A percentile compares a stretch with the other conserved stretches of the same genome.
Conservation (phyloP, 2,797 vertebrate species). For the Hippoglossus hippoglossus region DNA sequence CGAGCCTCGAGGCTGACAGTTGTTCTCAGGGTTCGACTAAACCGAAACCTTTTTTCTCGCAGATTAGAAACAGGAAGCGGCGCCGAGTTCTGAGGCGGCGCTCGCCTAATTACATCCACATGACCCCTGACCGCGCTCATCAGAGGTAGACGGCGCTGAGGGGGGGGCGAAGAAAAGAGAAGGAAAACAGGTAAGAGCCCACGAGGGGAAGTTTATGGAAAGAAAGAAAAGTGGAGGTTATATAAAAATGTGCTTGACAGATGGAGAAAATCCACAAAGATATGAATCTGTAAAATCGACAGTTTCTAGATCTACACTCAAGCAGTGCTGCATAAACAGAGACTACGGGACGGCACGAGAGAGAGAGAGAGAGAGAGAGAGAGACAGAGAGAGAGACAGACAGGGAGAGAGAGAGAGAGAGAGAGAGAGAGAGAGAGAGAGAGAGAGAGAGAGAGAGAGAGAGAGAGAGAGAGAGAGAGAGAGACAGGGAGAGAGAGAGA, state of each 20-base stretch:
- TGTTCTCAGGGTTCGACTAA: conserved; percentile 19
- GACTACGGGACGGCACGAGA: conserved; percentile 28
- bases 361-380: neutral
- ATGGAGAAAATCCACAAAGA: neutral
- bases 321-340: conserved; percentile 24
- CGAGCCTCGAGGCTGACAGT: conserved; percentile 48
- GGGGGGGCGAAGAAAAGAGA: neutral
- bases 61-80: conserved; percentile 71
- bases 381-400: too few species aligned
- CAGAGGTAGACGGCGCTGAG: conserved; percentile 23
- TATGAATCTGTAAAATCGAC: neutral
- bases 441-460: too few species aligned
- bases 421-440: too few species aligned
- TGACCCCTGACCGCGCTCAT: conserved; percentile 66
- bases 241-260: neutral
- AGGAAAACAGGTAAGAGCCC: neutral
- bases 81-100: conserved; percentile 41
- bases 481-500: too few species aligned
- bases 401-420: too few species aligned
- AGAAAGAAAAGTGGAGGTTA: neutral
- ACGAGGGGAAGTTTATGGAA: neutral
- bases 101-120: conserved; percentile 70
- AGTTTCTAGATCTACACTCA: neutral
- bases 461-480: too few species aligned
- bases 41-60: conserved; percentile 50